Evolutionary conservation across 2,888 invertebrate genomes (phyloP), one percentile per base, ranked within the genome.

Genomic region (Apocheima hispidaria): DNA sequence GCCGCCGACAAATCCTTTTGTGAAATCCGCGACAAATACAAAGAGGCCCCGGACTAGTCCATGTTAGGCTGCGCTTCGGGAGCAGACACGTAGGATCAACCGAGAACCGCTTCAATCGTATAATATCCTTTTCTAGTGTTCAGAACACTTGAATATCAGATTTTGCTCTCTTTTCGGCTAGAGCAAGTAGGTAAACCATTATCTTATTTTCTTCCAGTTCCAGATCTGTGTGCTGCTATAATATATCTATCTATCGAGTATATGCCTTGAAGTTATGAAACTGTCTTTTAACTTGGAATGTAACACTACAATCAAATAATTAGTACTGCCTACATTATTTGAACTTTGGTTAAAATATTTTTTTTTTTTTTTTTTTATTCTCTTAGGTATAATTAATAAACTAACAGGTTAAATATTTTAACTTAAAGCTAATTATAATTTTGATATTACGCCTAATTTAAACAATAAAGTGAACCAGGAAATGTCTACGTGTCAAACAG

Each of bases 1-100:
- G 78, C 63, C 75, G 71, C 60, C 74, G 69, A 74, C 81, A 90
- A 92, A 91, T 89, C 92, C 90, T 87, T 86, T 83, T 77, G 82
- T 75, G 81, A 82, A 83, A 84, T 84, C 81, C 79, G 73, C 78
- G 81, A 83, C 84, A 86, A 86, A 88, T 83, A 82, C 83, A 83
- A 83, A 82, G 80, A 82, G 78, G 69, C 73, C 70, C 63, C 68
- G 65, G 61, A 53, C 57, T 68, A 61, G 67, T 51, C 69, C 63
- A 68, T 69, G 71, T 79, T 71, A 60, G 65, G 55, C 54, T 59
- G 30, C 58, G 64, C 59, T 57, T 51, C 54, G 53, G 51, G 58
- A 51, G 14, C 48, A 58, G 54, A 55, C 63, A 52, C 41, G 61
- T 53, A 62, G 61, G 56, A 52, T 61, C 56, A 52, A 51, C 40